Conservation (phyloP, 1,140 invertebrate genomes). For the Pollicipes pollicipes region DNA sequence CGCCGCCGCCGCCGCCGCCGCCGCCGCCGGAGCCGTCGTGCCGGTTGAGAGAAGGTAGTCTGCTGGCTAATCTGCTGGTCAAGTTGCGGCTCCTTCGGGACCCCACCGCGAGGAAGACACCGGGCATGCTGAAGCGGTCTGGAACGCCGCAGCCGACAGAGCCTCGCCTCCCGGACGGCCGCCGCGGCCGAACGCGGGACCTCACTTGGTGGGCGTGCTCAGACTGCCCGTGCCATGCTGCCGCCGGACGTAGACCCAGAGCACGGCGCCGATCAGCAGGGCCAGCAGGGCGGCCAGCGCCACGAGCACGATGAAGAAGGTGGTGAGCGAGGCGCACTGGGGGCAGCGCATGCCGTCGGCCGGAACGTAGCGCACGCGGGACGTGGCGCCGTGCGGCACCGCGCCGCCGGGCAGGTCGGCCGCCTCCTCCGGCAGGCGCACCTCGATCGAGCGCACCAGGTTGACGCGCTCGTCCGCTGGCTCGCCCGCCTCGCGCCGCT, state of each 20-base stretch:
- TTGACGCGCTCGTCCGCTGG: conserved; percentile 8
- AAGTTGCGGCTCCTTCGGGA: too few species aligned
- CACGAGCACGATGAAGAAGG: neutral
- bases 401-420: conserved; percentile 6
- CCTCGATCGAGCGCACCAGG: conserved; percentile 15
- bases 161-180: too few species aligned
- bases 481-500: conserved; percentile 9
- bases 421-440: conserved; percentile 10
- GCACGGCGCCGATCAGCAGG: neutral
- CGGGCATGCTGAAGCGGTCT: too few species aligned
- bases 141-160: too few species aligned
- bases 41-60: too few species aligned
- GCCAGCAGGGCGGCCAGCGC: neutral
- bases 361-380: neutral
- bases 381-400: neutral
- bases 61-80: too few species aligned
- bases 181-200: too few species aligned
- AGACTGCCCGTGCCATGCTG: neutral
- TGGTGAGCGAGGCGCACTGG: neutral
- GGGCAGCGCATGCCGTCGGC: neutral
- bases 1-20: too few species aligned
- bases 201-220: neutral
- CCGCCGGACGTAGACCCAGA: neutral
- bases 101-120: too few species aligned
- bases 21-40: too few species aligned